Percentiles rank a stretch among this genome's conserved stretches.
phyloP scores from a whole-genome alignment of 2,797 vertebrate genomes.

The Vespertilio murinus region DNA sequence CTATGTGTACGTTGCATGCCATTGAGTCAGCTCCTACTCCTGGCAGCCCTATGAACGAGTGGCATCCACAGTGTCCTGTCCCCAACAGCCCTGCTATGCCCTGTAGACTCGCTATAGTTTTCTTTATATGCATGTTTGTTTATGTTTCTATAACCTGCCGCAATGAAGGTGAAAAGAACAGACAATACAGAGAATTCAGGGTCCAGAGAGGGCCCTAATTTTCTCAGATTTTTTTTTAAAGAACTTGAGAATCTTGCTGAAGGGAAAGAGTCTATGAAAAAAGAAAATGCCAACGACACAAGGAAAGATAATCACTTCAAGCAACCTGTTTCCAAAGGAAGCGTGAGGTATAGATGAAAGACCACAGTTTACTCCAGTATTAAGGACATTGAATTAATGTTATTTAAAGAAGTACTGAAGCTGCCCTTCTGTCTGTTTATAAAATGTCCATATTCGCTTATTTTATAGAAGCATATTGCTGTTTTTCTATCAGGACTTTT shows the following conservation, averaged over 20 bases:
- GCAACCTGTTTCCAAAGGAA: background rate
- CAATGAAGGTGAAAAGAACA: background rate
- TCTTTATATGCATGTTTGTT: background rate
- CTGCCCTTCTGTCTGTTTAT: slow-evolving; percentile 33
- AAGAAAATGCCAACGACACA: background rate
- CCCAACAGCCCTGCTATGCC: background rate
- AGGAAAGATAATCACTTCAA: background rate
- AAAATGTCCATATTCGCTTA: background rate
- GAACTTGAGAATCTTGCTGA: background rate
- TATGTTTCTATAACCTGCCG: background rate
- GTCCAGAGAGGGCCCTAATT: background rate
- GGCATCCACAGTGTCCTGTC: background rate
- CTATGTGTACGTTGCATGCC: background rate
- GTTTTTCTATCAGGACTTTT: background rate
- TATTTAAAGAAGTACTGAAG: background rate
- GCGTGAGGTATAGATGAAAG: background rate
- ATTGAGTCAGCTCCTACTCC: background rate
- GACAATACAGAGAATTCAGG: background rate
- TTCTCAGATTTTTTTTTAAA: background rate
- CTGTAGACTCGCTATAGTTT: background rate
- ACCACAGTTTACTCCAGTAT: background rate
- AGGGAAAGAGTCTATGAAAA: background rate
- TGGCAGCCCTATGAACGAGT: background rate
- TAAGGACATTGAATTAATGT: background rate
- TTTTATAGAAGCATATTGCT: background rate